phyloP scores from a whole-genome alignment of 2,797 vertebrate genomes.

The Macrochelys suwanniensis region DNA sequence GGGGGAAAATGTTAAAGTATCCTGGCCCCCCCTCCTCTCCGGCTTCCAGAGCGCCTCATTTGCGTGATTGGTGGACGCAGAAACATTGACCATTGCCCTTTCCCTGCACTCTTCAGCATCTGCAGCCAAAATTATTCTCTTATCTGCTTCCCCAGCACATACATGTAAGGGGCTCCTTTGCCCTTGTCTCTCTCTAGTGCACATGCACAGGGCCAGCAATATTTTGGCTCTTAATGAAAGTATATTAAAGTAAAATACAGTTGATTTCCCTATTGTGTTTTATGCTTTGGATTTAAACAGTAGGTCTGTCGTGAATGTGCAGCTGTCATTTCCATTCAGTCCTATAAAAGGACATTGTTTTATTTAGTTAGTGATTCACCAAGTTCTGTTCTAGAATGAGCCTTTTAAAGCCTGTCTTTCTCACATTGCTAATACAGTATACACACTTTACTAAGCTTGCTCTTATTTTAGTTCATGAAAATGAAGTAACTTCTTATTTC shows the following conservation, averaged over 20 bases:
- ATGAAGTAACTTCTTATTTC: constrained; percentile 48
- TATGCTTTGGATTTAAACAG: background rate
- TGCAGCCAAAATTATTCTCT: background rate
- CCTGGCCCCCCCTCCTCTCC: background rate
- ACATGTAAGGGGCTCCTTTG: background rate
- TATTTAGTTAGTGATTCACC: background rate
- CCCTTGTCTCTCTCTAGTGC: background rate
- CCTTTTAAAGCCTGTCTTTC: background rate
- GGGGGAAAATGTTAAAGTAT: background rate
- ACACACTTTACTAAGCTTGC: background rate
- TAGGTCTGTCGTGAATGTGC: background rate
- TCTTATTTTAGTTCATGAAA: constrained; percentile 10
- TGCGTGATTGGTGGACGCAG: background rate
- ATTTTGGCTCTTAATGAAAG: background rate
- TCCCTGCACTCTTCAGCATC: background rate
- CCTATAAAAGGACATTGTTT: background rate
- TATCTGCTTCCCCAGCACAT: too few species aligned
- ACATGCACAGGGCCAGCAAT: background rate
- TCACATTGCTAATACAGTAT: background rate
- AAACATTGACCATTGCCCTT: background rate
- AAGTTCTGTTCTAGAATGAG: background rate
- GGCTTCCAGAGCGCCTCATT: background rate
- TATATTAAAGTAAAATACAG: background rate
- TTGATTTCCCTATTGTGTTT: background rate
- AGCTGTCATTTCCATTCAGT: background rate